Percentiles rank a stretch among this genome's conserved stretches.
phyloP scores from a whole-genome alignment of 2,888 invertebrate species.

The Seira ritae region DNA sequence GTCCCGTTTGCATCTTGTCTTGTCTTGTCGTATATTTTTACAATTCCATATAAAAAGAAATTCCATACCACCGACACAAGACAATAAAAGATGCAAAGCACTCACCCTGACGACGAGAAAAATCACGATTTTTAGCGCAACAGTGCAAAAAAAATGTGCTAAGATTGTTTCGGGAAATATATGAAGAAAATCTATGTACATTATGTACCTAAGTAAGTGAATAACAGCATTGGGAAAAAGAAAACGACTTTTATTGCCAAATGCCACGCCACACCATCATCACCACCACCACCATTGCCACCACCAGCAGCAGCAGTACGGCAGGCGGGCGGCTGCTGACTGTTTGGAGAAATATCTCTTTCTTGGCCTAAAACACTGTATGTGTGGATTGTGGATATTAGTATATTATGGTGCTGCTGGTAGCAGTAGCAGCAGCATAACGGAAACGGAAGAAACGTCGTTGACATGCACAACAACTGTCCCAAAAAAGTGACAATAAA shows the following conservation, averaged over 20 bases:
- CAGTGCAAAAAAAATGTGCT: conserved; percentile 6
- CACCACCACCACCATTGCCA: conserved; percentile 37
- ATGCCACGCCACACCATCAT: conserved; percentile 53
- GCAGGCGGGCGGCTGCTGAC: conserved; percentile 12
- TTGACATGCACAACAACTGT: conserved; percentile 66
- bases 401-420: background rate
- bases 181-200: conserved; percentile 21
- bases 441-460: conserved; percentile 62
- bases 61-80: too few relatives aligned
- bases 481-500: conserved; percentile 66
- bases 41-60: too few relatives aligned
- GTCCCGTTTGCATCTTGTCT: conserved; percentile 18
- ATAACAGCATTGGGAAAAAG: conserved; percentile 43
- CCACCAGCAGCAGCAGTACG: conserved; percentile 24
- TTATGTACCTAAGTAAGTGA: conserved; percentile 25
- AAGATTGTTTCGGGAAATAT: conserved; percentile 2
- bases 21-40: too few relatives aligned
- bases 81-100: too few relatives aligned
- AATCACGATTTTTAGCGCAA: background rate
- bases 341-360: conserved; percentile 13
- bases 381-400: background rate
- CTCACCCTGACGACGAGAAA: background rate
- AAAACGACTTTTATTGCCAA: conserved; percentile 60
- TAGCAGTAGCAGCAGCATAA: conserved; percentile 30
- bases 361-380: background rate